Conservation (phyloP, 2,113 vertebrate species). For the Nycticebus coucang region DNA sequence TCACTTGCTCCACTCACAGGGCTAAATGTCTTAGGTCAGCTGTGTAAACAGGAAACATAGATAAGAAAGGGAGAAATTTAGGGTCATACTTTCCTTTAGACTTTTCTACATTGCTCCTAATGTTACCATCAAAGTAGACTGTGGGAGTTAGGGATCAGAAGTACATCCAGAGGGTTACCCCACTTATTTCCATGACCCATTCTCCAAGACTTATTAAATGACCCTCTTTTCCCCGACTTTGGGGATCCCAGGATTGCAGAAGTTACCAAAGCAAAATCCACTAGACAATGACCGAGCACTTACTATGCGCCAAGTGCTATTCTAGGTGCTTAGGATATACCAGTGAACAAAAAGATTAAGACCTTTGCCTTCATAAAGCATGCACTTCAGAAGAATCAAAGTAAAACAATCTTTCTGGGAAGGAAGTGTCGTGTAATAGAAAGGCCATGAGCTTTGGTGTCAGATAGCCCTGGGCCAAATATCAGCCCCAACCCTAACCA, state of each 20-base stretch:
- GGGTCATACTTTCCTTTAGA: background rate
- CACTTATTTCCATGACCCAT: background rate
- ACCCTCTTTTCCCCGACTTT: background rate
- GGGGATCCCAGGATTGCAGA: background rate
- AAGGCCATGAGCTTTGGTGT: background rate
- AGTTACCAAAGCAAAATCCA: slow-evolving; percentile 31
- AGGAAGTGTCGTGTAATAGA: background rate
- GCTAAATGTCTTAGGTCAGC: background rate
- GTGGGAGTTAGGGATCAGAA: background rate
- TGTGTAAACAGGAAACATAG: background rate
- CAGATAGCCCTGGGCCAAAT: background rate
- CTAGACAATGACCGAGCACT: background rate
- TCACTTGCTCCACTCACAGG: background rate
- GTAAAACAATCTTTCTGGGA: background rate
- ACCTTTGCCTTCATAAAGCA: background rate
- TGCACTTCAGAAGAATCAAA: background rate
- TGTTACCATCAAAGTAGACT: background rate
- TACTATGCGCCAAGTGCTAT: background rate
- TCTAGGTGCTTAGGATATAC: background rate
- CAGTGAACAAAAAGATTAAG: background rate
- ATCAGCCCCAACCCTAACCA: background rate
- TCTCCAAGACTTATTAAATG: background rate
- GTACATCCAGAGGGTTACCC: background rate
- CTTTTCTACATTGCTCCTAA: background rate
- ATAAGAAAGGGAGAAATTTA: background rate